A percentile compares a stretch with the other conserved stretches of the same genome.
Evolutionary conservation across 2,888 invertebrate species (phyloP).

Genomic region (Melanostoma scalare): DNA sequence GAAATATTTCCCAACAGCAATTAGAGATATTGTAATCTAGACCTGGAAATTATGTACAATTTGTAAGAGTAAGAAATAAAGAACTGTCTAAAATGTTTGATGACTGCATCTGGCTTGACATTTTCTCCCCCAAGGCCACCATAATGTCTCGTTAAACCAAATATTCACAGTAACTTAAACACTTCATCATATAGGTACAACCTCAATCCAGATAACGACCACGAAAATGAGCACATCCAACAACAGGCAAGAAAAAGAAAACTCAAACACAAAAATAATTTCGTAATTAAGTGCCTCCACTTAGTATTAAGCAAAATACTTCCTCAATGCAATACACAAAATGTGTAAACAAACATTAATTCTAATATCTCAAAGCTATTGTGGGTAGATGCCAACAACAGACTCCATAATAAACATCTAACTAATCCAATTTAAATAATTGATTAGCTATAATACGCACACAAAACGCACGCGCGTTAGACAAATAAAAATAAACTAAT

Average conservation of each 20-base stretch:
- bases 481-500: conserved; percentile 24
- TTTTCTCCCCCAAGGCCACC: too few species aligned
- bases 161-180: too few species aligned
- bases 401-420: conserved; percentile 28
- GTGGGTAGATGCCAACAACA: conserved; percentile 1
- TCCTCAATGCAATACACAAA: conserved; percentile 22
- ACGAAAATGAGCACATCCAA: not conserved
- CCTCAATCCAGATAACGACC: not conserved
- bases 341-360: conserved; percentile 3
- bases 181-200: too few species aligned
- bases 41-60: too few species aligned
- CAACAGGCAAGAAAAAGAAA: conserved; percentile 5
- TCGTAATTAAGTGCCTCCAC: conserved; percentile 22
- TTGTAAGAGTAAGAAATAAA: too few species aligned
- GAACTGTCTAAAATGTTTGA: too few species aligned
- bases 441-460: conserved; percentile 51
- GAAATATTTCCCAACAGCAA: too few species aligned
- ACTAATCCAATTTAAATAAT: conserved; percentile 67
- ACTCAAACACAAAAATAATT: conserved; percentile 2
- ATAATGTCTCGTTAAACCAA: too few species aligned
- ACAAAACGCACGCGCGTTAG: conserved; percentile 51
- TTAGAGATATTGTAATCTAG: too few species aligned
- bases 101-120: too few species aligned
- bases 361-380: conserved; percentile 13
- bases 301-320: conserved; percentile 8